Percentiles rank a stretch among this genome's conserved stretches.
Evolutionary conservation across 2,113 vertebrate species (phyloP).

Genomic region (Riparia riparia): DNA sequence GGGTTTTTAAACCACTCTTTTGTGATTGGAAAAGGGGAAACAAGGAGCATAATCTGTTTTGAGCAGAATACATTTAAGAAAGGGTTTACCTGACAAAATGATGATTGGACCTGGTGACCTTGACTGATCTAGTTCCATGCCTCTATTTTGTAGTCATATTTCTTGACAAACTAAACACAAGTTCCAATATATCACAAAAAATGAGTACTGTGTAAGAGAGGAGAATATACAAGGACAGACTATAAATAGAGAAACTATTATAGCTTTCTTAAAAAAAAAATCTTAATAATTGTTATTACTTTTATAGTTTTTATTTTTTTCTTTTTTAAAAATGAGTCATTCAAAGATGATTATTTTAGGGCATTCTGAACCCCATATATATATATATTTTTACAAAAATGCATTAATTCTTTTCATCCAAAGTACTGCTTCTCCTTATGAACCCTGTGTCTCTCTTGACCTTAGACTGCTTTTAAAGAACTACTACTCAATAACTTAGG

Average conservation of each 20-base stretch:
- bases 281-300: neutral
- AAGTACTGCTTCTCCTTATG: neutral
- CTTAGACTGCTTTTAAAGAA: neutral
- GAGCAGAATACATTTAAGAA: neutral
- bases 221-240: neutral
- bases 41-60: neutral
- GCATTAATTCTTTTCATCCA: neutral
- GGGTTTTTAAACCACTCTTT: neutral
- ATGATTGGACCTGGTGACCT: neutral
- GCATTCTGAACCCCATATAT: neutral
- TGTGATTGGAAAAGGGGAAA: neutral
- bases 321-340: neutral
- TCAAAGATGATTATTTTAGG: neutral
- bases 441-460: neutral
- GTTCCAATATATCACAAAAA: neutral
- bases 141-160: neutral
- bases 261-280: neutral
- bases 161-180: neutral
- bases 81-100: neutral
- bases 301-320: neutral
- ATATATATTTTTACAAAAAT: neutral
- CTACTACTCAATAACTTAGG: neutral
- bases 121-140: neutral
- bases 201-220: neutral
- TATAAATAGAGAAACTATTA: neutral